phyloP scores from a whole-genome alignment of 2,888 invertebrate species.

The Cryptocheilus praepositus region DNA sequence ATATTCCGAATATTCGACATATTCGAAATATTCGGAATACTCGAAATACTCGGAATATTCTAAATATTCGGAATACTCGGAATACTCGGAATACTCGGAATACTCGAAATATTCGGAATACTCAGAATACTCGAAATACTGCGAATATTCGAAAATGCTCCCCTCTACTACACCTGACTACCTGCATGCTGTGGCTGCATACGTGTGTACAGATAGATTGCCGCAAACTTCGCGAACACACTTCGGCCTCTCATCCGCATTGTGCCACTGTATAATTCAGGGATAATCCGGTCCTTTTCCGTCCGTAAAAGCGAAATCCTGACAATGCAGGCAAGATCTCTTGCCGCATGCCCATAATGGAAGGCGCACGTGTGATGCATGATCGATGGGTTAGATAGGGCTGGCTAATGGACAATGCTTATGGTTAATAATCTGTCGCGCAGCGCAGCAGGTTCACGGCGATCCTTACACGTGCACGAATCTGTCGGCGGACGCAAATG shows the following conservation, averaged over 20 bases:
- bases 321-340: constrained; percentile 29
- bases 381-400: constrained; percentile 33
- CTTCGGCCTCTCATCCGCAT: too few species aligned
- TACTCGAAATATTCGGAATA: too few species aligned
- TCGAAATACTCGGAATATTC: too few species aligned
- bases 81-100: too few species aligned
- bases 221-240: too few species aligned
- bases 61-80: too few species aligned
- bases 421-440: constrained; percentile 47
- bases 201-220: neutral
- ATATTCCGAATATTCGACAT: too few species aligned
- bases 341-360: constrained; percentile 34
- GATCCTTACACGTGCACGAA: constrained; percentile 9
- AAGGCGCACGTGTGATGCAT: constrained; percentile 39
- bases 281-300: constrained; percentile 35
- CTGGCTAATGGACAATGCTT: constrained; percentile 47
- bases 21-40: too few species aligned
- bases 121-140: too few species aligned
- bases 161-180: too few species aligned
- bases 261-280: too few species aligned
- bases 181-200: neutral
- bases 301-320: constrained; percentile 29
- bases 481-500: neutral
- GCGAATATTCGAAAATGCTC: too few species aligned
- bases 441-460: constrained; percentile 33